Conservation (phyloP, 2,797 vertebrate genomes). For the Scolopax bukidnonensis region DNA sequence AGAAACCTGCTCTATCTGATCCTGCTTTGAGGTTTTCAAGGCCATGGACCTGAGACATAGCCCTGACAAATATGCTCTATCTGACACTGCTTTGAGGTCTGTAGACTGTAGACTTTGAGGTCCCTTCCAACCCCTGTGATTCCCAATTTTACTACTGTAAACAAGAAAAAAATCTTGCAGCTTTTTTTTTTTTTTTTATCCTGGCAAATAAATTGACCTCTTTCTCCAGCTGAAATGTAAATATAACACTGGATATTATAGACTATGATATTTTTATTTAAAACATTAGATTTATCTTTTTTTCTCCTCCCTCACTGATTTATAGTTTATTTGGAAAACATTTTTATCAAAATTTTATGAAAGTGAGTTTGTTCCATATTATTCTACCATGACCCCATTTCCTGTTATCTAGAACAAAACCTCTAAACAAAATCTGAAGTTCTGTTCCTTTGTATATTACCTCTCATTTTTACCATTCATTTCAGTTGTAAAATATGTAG, state of each 20-base stretch:
- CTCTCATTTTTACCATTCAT: conserved; percentile 59
- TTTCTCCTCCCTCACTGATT: neutral
- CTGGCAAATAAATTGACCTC: neutral
- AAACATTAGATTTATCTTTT: neutral
- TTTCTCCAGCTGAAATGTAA: neutral
- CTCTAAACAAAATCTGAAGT: conserved; percentile 54
- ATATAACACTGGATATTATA: neutral
- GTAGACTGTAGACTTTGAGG: neutral
- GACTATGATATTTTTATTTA: neutral
- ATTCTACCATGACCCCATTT: neutral
- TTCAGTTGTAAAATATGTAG: conserved; percentile 67
- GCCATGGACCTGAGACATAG: neutral
- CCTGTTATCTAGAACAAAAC: conserved; percentile 20
- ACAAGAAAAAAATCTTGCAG: neutral
- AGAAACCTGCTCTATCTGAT: neutral
- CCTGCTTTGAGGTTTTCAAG: neutral
- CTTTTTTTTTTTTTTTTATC: neutral
- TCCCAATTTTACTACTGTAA: neutral
- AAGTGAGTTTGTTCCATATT: neutral
- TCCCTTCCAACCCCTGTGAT: neutral
- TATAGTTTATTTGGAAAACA: conserved; percentile 2
- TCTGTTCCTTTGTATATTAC: conserved; percentile 39
- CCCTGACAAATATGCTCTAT: neutral
- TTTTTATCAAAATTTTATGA: conserved; percentile 12
- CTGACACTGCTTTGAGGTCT: neutral